Conservation (phyloP, 2,888 invertebrate genomes). For the Willowsia nigromaculata region DNA sequence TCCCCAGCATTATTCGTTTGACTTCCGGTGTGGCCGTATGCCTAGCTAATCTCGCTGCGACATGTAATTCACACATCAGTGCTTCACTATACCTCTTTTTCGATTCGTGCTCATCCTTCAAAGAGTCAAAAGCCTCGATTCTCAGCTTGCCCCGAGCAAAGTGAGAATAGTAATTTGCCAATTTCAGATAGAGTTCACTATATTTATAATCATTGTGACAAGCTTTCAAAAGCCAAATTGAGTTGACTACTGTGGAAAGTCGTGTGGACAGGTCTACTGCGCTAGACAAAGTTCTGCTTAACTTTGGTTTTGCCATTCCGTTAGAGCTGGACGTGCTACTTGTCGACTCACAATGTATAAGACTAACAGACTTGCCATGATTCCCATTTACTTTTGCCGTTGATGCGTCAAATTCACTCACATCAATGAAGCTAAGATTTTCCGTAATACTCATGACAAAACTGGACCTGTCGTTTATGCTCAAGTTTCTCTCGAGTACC, state of each 20-base stretch:
- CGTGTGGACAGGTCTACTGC: slow-evolving; percentile 74
- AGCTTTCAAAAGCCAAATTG: slow-evolving; percentile 76
- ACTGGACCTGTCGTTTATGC: slow-evolving; percentile 78
- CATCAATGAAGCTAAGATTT: slow-evolving; percentile 78
- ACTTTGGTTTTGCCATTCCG: slow-evolving; percentile 27
- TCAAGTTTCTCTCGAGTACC: slow-evolving; percentile 75
- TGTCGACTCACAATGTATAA: slow-evolving; percentile 8
- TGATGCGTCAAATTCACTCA: slow-evolving; percentile 66
- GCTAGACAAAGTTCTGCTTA: slow-evolving; percentile 60
- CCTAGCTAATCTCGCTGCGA: slow-evolving; percentile 78
- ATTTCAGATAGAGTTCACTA: slow-evolving; percentile 77
- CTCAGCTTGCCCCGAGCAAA: slow-evolving; percentile 77
- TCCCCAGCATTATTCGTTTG: slow-evolving; percentile 77
- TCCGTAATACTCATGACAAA: slow-evolving; percentile 78
- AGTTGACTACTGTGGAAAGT: slow-evolving; percentile 77
- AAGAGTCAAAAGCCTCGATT: slow-evolving; percentile 77
- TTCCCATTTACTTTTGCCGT: slow-evolving; percentile 50
- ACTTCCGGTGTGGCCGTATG: slow-evolving; percentile 77
- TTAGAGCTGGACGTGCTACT: slow-evolving; percentile 19
- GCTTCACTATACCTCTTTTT: slow-evolving; percentile 78
- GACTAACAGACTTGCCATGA: slow-evolving; percentile 10
- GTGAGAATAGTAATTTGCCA: slow-evolving; percentile 78
- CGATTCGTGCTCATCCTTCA: slow-evolving; percentile 75
- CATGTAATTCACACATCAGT: slow-evolving; percentile 78
- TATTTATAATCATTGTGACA: slow-evolving; percentile 77